These are phyloP conservation scores for Coecobrya sp. DNA, from an alignment of 2,888 invertebrate genomes.

Conservation along the genomic window DNA sequence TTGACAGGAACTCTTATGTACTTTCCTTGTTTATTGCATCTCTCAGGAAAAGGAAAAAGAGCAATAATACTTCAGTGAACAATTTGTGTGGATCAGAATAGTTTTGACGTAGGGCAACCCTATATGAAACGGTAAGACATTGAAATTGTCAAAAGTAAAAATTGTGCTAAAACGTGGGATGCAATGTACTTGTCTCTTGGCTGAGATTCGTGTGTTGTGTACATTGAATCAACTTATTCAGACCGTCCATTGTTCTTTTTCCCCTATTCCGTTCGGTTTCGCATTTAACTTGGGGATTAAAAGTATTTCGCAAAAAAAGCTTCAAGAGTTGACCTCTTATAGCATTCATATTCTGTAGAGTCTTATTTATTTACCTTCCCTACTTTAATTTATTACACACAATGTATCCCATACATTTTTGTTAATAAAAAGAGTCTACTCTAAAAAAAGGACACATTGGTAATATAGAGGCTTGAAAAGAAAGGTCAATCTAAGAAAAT, in stretches of 20 bases:
- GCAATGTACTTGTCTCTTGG: not conserved
- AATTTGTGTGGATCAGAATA: slow-evolving; percentile 1
- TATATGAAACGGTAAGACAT: not conserved
- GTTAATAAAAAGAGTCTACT: no score
- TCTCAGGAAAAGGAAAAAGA: slow-evolving; percentile 33
- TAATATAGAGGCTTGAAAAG: no score
- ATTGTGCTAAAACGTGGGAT: not conserved
- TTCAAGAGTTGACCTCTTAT: no score
- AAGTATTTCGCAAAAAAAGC: no score
- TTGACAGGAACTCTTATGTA: not conserved
- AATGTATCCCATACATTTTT: no score
- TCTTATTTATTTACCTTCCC: no score
- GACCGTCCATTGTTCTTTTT: not conserved
- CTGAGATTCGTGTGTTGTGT: not conserved
- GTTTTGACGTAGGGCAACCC: not conserved
- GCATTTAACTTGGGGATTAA: no score
- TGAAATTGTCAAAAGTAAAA: not conserved
- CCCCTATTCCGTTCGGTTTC: no score
- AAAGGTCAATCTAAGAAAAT: not conserved
- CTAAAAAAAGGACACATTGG: no score
- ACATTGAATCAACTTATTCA: not conserved
- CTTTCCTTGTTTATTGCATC: not conserved
- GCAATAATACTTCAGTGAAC: not conserved
- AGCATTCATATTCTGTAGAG: no score
- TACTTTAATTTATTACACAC: no score